phyloP scores from a whole-genome alignment of 2,113 vertebrate genomes.

The Limanda limanda region DNA sequence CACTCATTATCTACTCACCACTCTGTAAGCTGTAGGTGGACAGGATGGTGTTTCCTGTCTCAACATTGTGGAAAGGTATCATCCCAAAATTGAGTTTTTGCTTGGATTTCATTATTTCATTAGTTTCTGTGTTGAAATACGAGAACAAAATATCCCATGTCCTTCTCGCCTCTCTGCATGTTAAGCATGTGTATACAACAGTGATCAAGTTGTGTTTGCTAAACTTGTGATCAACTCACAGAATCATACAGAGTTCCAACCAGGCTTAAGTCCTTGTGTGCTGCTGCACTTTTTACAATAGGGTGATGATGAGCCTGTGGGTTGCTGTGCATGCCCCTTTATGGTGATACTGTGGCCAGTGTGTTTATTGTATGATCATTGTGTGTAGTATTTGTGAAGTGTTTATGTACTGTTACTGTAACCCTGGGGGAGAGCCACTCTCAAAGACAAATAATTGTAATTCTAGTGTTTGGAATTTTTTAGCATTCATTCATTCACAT shows the following conservation, averaged over 20 bases:
- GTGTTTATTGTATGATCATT: too few species aligned
- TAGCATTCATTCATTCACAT: too few species aligned
- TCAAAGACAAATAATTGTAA: too few species aligned
- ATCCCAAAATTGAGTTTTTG: neutral
- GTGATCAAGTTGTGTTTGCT: slow-evolving; percentile 91
- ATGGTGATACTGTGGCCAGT: slow-evolving; percentile 85
- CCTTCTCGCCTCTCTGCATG: neutral
- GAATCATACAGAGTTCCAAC: neutral
- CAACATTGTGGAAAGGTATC: slow-evolving; percentile 98
- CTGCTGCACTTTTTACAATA: slow-evolving; percentile 64
- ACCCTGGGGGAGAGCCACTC: too few species aligned
- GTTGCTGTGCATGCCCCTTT: slow-evolving; percentile 87
- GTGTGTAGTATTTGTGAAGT: too few species aligned
- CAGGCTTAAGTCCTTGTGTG: slow-evolving; percentile 4
- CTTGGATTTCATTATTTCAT: neutral
- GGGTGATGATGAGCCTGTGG: slow-evolving; percentile 97
- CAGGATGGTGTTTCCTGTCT: slow-evolving; percentile 99
- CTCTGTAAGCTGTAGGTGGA: slow-evolving; percentile 98
- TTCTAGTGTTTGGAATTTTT: too few species aligned
- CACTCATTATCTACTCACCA: too few species aligned
- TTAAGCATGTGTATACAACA: slow-evolving; percentile 87
- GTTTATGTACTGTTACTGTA: too few species aligned
- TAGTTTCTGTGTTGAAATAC: neutral
- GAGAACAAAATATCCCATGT: too few species aligned
- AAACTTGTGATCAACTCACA: neutral